Conservation (phyloP, 2,797 vertebrate genomes). For the Apogon hyalosoma region DNA sequence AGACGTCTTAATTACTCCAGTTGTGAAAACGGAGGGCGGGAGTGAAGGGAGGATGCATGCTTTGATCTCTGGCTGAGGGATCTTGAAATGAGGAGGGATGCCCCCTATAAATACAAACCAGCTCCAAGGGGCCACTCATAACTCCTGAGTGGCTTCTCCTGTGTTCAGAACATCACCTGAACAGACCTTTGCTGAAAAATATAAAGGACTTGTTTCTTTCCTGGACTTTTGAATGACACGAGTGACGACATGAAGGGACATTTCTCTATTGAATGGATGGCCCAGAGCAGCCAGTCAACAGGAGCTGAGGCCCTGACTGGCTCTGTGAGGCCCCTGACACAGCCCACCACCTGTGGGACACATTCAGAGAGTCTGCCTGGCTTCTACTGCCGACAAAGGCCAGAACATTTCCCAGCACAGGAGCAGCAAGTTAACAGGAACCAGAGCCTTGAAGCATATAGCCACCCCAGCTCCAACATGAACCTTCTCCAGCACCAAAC, state of each 20-base stretch:
- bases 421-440: constrained; percentile 16
- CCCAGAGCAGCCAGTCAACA: constrained; percentile 82
- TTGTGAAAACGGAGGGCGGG: constrained; percentile 84
- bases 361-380: constrained; percentile 83
- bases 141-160: not conserved
- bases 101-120: constrained; percentile 77
- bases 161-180: not conserved
- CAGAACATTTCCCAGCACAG: constrained; percentile 1
- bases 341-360: constrained; percentile 72
- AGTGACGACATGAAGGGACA: constrained; percentile 75
- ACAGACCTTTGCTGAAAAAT: not conserved
- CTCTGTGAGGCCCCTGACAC: not conserved
- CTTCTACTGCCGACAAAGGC: constrained; percentile 76
- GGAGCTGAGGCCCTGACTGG: not conserved
- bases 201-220: constrained; percentile 6
- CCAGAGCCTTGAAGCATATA: not conserved
- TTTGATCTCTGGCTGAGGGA: constrained; percentile 82
- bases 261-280: constrained; percentile 87
- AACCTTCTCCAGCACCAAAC: constrained; percentile 19
- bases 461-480: not conserved
- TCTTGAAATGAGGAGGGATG: constrained; percentile 68
- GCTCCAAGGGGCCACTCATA: constrained; percentile 1
- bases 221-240: not conserved
- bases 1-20: constrained; percentile 87
- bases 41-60: constrained; percentile 68